Conservation (phyloP, 2,888 invertebrate genomes). For the Caenorhabditis panamensis region DNA sequence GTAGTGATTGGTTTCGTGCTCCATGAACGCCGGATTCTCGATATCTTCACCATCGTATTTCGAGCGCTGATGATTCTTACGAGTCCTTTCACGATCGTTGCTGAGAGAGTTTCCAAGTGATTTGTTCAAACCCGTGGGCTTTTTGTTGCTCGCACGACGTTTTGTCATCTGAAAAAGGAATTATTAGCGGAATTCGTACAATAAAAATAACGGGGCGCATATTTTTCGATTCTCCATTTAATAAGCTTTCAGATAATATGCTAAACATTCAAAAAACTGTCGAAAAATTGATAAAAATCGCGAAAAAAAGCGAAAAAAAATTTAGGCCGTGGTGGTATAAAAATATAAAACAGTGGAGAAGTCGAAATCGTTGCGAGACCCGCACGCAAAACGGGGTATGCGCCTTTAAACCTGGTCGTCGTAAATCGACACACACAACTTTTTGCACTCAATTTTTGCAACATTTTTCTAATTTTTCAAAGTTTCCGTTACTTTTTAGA, state of each 20-base stretch:
- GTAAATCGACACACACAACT: constrained; percentile 28
- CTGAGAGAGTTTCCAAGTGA: constrained; percentile 77
- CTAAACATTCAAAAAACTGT: constrained; percentile 14
- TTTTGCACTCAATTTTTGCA: neutral
- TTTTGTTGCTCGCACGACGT: constrained; percentile 75
- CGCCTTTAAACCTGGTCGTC: constrained; percentile 52
- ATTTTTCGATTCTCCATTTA: neutral
- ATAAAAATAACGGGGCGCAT: neutral
- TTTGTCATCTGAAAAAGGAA: constrained; percentile 74
- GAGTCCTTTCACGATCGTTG: constrained; percentile 69
- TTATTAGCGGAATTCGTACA: neutral
- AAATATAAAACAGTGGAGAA: constrained; percentile 22
- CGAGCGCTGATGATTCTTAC: constrained; percentile 66
- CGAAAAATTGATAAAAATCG: constrained; percentile 36
- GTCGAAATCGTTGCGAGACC: constrained; percentile 55
- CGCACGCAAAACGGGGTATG: constrained; percentile 18
- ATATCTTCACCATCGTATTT: constrained; percentile 73
- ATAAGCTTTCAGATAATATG: neutral
- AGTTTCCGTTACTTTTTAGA: too few relatives aligned
- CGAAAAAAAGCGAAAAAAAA: constrained; percentile 63
- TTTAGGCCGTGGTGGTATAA: constrained; percentile 48
- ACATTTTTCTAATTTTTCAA: neutral
- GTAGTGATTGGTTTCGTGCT: constrained; percentile 69
- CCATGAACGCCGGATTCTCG: constrained; percentile 74
- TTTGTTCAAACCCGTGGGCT: constrained; percentile 77